These are phyloP conservation scores for Archivesica marissinica DNA, from an alignment of 1,140 invertebrate genomes.

Conservation along the genomic window DNA sequence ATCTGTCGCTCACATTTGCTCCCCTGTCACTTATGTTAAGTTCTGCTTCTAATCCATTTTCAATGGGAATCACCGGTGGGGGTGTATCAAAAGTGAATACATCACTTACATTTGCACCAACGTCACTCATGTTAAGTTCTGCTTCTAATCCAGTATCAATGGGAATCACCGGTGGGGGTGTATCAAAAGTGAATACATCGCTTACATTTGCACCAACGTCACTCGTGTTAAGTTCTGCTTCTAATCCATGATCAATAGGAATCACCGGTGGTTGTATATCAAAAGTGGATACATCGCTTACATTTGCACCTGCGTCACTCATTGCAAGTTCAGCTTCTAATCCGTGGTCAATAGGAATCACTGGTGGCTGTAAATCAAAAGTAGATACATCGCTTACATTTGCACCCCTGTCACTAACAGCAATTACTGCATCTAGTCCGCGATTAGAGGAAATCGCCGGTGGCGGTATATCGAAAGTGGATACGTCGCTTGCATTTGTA, in stretches of 20 bases:
- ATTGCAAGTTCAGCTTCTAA: not conserved
- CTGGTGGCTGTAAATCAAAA: too few relatives aligned
- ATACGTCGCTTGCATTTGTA: not conserved
- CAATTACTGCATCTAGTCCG: not conserved
- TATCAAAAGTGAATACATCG: too few relatives aligned
- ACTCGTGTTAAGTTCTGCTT: not conserved
- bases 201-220: not conserved
- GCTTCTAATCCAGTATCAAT: not conserved
- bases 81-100: slow-evolving; percentile 12
- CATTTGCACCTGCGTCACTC: not conserved
- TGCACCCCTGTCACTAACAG: not conserved
- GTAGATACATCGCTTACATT: not conserved
- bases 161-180: not conserved
- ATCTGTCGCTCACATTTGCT: not conserved
- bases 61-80: not conserved
- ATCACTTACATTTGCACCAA: not conserved
- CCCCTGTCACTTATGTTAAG: not conserved
- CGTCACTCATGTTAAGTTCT: not conserved
- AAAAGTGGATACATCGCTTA: too few relatives aligned
- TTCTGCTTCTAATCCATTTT: not conserved
- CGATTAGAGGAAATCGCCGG: not conserved
- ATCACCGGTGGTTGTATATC: not conserved
- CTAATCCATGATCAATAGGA: not conserved
- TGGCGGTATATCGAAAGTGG: slow-evolving; percentile 7
- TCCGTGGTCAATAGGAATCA: not conserved